Conservation (phyloP, 2,113 vertebrate species). For the Ramphastos sulfuratus region DNA sequence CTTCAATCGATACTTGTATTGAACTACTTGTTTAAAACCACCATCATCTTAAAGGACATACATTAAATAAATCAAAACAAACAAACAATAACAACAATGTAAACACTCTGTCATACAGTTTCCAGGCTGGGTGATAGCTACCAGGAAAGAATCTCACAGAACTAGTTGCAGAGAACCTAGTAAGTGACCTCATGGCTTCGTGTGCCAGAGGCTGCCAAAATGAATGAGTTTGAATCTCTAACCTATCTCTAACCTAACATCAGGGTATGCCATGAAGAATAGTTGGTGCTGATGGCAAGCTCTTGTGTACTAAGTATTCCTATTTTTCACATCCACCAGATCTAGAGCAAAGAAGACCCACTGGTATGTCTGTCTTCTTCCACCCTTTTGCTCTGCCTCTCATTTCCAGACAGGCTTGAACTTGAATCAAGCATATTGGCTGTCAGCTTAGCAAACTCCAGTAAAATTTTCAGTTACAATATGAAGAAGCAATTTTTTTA, state of each 20-base stretch:
- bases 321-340: background rate
- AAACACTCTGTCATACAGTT: conserved; percentile 21
- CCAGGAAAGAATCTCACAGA: conserved; percentile 46
- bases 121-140: conserved; percentile 37
- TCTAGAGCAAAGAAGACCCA: background rate
- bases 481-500: background rate
- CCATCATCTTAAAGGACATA: background rate
- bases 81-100: background rate
- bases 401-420: background rate
- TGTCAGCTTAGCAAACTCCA: background rate
- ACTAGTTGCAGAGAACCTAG: background rate
- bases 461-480: background rate
- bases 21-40: background rate
- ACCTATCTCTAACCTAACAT: background rate
- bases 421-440: fast-evolving
- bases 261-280: background rate
- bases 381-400: background rate
- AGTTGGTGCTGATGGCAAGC: background rate
- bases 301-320: background rate
- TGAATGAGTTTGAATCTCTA: background rate
- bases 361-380: background rate
- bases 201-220: background rate
- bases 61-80: conserved; percentile 10
- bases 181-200: background rate
- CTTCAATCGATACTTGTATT: background rate